A percentile compares a stretch with the other conserved stretches of the same genome.
These are phyloP conservation scores for Agrochola litura DNA, from an alignment of 2,888 invertebrate species.

Conservation along the genomic window DNA sequence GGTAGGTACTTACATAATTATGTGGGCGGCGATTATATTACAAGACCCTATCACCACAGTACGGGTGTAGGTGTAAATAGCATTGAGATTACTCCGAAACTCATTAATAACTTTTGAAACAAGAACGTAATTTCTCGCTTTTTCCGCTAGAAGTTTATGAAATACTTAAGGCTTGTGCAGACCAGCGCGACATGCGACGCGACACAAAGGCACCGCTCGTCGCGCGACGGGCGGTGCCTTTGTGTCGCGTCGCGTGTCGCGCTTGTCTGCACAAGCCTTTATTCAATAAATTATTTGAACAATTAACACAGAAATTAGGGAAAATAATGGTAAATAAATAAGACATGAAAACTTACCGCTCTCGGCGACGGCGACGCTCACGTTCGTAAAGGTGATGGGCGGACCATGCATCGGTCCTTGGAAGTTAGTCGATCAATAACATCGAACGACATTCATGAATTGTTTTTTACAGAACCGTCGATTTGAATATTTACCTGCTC, in stretches of 20 bases:
- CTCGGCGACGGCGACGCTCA: not conserved
- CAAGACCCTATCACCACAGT: too few species aligned
- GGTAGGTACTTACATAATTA: too few species aligned
- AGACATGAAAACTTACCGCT: slow-evolving; percentile 13
- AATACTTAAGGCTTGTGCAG: too few species aligned
- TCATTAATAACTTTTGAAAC: too few species aligned
- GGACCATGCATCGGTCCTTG: not conserved
- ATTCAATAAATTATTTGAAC: not conserved
- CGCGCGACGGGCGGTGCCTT: too few species aligned
- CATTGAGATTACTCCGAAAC: too few species aligned
- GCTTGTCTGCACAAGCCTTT: too few species aligned
- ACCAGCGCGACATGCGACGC: too few species aligned
- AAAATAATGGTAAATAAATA: not conserved
- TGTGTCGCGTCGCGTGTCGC: too few species aligned
- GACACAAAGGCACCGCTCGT: too few species aligned
- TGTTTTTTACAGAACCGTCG: not conserved
- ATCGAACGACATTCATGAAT: not conserved
- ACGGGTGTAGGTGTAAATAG: too few species aligned
- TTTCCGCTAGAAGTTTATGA: not conserved
- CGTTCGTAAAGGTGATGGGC: not conserved
- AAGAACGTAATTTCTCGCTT: not conserved
- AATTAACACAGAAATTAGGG: not conserved
- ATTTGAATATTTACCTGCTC: not conserved
- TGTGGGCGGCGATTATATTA: too few species aligned
- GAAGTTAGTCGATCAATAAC: slow-evolving; percentile 15